A percentile compares a stretch with the other conserved stretches of the same genome.
Conservation (phyloP, 1,140 invertebrate species). For the Myzus persicae region DNA sequence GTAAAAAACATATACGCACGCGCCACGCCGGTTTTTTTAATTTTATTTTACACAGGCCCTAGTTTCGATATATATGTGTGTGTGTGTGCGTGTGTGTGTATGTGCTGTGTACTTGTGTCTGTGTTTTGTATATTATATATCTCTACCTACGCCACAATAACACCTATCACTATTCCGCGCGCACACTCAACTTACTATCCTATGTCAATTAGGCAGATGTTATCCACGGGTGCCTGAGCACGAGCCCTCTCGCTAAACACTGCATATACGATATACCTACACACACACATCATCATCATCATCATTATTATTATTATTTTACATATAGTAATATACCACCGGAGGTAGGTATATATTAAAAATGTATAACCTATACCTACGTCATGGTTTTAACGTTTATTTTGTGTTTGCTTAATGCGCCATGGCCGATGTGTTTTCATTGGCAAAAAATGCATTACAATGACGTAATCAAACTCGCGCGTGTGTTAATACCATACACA, state of each 20-base stretch:
- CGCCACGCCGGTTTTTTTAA: not conserved
- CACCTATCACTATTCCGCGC: constrained; percentile 43
- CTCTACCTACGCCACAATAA: constrained; percentile 20
- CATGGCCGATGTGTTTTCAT: constrained; percentile 43
- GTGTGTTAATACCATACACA: not conserved
- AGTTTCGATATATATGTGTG: not conserved
- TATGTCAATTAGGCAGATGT: constrained; percentile 58
- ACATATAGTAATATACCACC: not conserved
- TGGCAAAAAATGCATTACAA: constrained; percentile 48
- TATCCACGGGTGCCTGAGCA: constrained; percentile 55
- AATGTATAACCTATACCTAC: not conserved
- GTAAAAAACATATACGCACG: not conserved
- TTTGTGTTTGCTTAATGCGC: constrained; percentile 55
- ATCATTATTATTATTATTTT: not conserved
- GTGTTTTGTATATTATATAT: not conserved
- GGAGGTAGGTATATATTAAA: not conserved
- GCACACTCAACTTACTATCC: constrained; percentile 24
- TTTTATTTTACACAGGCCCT: not conserved
- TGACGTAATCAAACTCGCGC: constrained; percentile 38
- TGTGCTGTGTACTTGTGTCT: not conserved
- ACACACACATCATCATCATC: not conserved
- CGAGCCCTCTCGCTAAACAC: constrained; percentile 41
- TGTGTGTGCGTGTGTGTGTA: not conserved
- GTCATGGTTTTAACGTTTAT: constrained; percentile 47
- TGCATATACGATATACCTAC: not conserved